phyloP scores from a whole-genome alignment of 2,113 vertebrate species.

The Aptenodytes forsteri region DNA sequence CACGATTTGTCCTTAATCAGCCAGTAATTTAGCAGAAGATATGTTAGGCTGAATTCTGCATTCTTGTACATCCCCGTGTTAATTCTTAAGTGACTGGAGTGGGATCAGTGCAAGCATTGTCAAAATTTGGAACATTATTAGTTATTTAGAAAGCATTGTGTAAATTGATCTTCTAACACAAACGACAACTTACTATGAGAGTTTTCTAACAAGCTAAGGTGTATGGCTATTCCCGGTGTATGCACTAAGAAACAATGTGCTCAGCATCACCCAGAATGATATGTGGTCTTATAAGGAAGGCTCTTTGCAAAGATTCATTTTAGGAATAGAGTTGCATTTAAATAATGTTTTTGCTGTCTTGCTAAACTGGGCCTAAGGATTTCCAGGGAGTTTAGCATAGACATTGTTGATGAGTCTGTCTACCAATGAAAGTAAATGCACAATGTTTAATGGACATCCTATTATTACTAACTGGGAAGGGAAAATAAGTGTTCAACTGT shows the following conservation, averaged over 20 bases:
- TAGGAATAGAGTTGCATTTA: not conserved
- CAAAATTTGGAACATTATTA: not conserved
- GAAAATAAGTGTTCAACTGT: not conserved
- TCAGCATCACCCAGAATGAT: not conserved
- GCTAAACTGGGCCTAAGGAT: not conserved
- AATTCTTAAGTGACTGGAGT: not conserved
- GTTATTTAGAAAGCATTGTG: not conserved
- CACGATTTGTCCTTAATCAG: not conserved
- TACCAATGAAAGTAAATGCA: not conserved
- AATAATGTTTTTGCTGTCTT: not conserved
- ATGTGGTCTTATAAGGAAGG: not conserved
- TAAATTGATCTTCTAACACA: not conserved
- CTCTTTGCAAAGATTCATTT: not conserved
- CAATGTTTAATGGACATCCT: not conserved
- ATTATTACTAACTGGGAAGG: not conserved
- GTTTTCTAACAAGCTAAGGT: not conserved
- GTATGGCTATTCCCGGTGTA: not conserved
- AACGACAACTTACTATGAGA: not conserved
- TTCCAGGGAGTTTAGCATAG: not conserved
- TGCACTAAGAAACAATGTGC: fast-evolving
- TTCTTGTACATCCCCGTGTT: not conserved
- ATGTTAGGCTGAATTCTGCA: not conserved
- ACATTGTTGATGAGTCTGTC: not conserved
- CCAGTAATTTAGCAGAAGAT: not conserved
- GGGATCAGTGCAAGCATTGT: not conserved